These are phyloP conservation scores for Drosophila navojoa DNA, from an alignment of 1,140 invertebrate species.

Conservation along the genomic window DNA sequence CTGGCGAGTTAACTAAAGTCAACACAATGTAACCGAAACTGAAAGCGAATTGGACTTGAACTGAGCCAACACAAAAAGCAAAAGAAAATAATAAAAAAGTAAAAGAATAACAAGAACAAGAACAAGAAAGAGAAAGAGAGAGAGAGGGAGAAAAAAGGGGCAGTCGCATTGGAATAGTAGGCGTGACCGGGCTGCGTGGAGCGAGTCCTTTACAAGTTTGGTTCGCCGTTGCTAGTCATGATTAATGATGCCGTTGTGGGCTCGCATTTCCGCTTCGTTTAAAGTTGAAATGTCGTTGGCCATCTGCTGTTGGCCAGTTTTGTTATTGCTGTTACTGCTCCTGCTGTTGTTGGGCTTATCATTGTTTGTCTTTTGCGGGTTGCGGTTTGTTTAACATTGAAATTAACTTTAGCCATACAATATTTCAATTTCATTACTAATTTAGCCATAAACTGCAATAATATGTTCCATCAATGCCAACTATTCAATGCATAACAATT, in stretches of 20 bases:
- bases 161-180: neutral
- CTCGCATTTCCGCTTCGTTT: constrained; percentile 77
- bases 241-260: constrained; percentile 72
- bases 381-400: constrained; percentile 73
- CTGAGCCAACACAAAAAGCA: neutral
- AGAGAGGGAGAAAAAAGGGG: neutral
- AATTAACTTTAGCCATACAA: constrained; percentile 60
- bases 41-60: constrained; percentile 13
- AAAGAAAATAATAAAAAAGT: neutral
- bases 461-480: neutral
- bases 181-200: neutral
- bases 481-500: constrained; percentile 6
- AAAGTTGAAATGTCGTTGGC: constrained; percentile 73
- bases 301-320: constrained; percentile 37
- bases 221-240: constrained; percentile 55
- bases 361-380: constrained; percentile 61
- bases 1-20: constrained; percentile 32
- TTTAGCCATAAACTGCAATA: constrained; percentile 2
- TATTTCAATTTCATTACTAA: constrained; percentile 31
- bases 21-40: constrained; percentile 34
- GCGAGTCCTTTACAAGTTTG: constrained; percentile 2
- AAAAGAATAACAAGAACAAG: constrained; percentile 1
- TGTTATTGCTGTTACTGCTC: neutral
- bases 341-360: constrained; percentile 28
- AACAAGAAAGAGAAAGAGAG: neutral